Evolutionary conservation across 2,888 invertebrate genomes (phyloP), one percentile per base, ranked within the genome.

Genomic region (Graphium colonna): DNA sequence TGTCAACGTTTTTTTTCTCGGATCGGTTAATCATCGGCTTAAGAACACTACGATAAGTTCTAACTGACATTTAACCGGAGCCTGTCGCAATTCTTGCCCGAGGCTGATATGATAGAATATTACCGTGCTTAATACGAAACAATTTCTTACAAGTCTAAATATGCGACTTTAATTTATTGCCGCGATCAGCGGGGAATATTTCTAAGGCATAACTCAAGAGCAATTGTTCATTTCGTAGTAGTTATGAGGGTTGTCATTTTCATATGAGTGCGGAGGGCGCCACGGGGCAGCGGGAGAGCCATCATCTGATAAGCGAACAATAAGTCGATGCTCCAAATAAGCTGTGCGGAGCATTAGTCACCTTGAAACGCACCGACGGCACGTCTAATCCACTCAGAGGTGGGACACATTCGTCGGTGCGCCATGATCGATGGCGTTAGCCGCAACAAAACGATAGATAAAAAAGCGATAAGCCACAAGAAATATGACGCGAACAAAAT

Each of bases 401-500:
- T 75, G 83, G 77, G 82, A 86, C 71, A 68, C 84, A 88, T 89
- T 87, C 83, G 88, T 88, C 82, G 83, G 83, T 69, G 77, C 78
- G 79, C 75, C 68, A 77, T 89, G 88, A 88, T 88, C 85, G 89
- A 88, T 88, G 82, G 82, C 77, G 82, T 75, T 73, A 84, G 84
- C 84, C 79, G 82, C 85, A 81, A 84, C 86, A 86, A 87, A 87
- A 83, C 85, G 87, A 84, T 87, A 87, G 88, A 89, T 88, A 88
- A 86, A 85, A 21, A 83, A 80, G 80, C 80, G 89, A 89, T 89
- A 89, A 88, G 80, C 84, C 84, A 80, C 79, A 85, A 88, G 88
- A 89, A 88, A 89, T 87, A 89, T 89, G 89, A 89, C 82, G 88
- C 87, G 88, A 88, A 89, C 89, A 87, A 87, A 89, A 88, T 89